Conservation (phyloP, 2,888 invertebrate species). For the Sipha maydis region DNA sequence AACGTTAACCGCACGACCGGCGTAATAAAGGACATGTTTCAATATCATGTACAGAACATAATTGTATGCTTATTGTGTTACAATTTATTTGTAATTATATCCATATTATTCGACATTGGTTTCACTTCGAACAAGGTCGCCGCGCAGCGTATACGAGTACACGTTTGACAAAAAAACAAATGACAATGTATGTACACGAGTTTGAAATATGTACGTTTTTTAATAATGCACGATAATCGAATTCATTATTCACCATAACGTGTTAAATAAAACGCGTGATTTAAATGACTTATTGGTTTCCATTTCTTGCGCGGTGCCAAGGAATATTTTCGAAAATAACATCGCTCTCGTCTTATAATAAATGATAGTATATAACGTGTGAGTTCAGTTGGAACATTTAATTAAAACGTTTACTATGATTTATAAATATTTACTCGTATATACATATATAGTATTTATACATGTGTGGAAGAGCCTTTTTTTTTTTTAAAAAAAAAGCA, state of each 20-base stretch:
- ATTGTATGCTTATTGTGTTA: neutral
- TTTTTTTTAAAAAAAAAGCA: slow-evolving; percentile 27
- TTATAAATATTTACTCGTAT: slow-evolving; percentile 24
- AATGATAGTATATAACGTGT: neutral
- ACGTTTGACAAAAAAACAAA: neutral
- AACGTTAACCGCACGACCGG: neutral
- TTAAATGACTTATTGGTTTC: slow-evolving; percentile 21
- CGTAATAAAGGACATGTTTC: neutral
- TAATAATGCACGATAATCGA: neutral
- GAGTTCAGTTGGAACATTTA: neutral
- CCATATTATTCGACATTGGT: slow-evolving; percentile 10
- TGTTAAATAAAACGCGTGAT: neutral
- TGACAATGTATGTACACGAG: neutral
- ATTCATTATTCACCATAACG: slow-evolving; percentile 18
- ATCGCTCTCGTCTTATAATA: neutral
- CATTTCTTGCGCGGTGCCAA: neutral
- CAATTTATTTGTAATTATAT: slow-evolving; percentile 2
- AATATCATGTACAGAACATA: neutral
- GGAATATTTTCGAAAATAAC: slow-evolving; percentile 30
- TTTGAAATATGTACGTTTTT: neutral
- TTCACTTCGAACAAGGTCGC: neutral
- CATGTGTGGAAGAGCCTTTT: slow-evolving; percentile 15
- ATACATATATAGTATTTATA: neutral
- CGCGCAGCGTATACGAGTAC: neutral
- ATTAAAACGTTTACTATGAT: slow-evolving; percentile 48